A percentile compares a stretch with the other conserved stretches of the same genome.
Conservation (phyloP, 2,113 vertebrate genomes). For the Apodemus sylvaticus region DNA sequence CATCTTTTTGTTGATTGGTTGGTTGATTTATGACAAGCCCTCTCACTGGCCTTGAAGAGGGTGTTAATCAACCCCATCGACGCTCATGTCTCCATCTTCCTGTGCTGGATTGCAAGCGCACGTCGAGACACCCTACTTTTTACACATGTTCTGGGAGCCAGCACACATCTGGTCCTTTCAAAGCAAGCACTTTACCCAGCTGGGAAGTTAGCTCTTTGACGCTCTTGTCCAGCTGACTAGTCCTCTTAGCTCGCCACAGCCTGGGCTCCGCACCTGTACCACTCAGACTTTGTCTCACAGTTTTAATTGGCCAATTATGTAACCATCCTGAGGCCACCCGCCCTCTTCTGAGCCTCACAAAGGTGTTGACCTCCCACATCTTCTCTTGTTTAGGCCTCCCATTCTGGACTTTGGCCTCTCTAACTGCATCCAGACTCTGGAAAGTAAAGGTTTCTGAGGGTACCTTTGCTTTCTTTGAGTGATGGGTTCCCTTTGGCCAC, state of each 20-base stretch:
- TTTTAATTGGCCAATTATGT: not conserved
- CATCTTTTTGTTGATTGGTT: not conserved
- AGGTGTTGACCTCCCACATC: not conserved
- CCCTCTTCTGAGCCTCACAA: not conserved
- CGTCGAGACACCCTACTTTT: too few relatives aligned
- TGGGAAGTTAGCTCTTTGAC: not conserved
- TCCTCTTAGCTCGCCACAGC: not conserved
- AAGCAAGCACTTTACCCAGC: not conserved
- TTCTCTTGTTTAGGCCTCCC: slow-evolving; percentile 43
- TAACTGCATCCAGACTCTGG: slow-evolving; percentile 49
- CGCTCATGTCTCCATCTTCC: not conserved
- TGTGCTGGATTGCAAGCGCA: not conserved
- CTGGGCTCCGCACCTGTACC: not conserved
- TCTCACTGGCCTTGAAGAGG: not conserved
- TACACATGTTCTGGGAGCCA: not conserved
- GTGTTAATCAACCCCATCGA: too few relatives aligned
- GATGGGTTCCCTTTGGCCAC: slow-evolving; percentile 57
- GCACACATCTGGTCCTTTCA: too few relatives aligned
- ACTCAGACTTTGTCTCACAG: not conserved
- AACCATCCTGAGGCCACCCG: not conserved
- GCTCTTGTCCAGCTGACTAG: not conserved
- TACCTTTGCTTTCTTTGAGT: slow-evolving; percentile 51
- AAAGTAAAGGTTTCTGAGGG: slow-evolving; percentile 64
- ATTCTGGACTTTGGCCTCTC: slow-evolving; percentile 31
- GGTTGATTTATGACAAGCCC: not conserved